Base-by-base conservation (phyloP, 1,140 invertebrate species). In the Zeugodacus cucurbitae region DNA sequence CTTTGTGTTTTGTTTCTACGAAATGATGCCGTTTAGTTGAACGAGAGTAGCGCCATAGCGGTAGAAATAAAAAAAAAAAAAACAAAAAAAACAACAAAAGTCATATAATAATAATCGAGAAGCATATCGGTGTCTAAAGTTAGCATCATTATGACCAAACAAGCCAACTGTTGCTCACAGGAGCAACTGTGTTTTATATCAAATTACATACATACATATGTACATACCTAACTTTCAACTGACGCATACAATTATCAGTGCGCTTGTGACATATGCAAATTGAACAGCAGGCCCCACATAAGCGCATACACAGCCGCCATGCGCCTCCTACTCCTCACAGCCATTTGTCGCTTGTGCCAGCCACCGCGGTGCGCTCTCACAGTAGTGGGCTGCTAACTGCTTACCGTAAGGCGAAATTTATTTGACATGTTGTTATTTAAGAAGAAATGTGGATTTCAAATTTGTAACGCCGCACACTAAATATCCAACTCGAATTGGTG, bases 381-480 rank as follows among this genome's bases (percentile, higher is more conserved):
- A 29, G 74, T 37, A 82, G 74, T 82, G 44, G 44, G 74, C 41
- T 82, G 74, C 17, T 74, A n/a, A 74, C 34, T 74, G 70, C 74
- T 29, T 1, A 82, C 54, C 85, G 48, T 41, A 58, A 59, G 32
- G 32, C 48, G 48, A 86, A 86, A 86, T 86, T 86, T 86, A 86
- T 86, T 59, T 86, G 85, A 37, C 85, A 86, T 86, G 48, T 86
- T 86, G 57, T 86, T 59, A 86, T 86, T 86, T 86, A 58, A 37
- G 57, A 86, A 86, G 48, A 86, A 86, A 86, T 82, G 37, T 82
- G 26, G 41, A 26, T 82, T 8, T 82, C 74, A 82, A 82, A 82
- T 82, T 82, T 82, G 74, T 82, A 82, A 82, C 74, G 74, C 74
- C 74, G 74, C 74, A 82, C 41, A 82, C 74, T 82, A 82, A 82